Percentiles rank a stretch among this genome's conserved stretches.
Evolutionary conservation across 2,888 invertebrate species (phyloP).

Genomic region (Campoplex nolae): DNA sequence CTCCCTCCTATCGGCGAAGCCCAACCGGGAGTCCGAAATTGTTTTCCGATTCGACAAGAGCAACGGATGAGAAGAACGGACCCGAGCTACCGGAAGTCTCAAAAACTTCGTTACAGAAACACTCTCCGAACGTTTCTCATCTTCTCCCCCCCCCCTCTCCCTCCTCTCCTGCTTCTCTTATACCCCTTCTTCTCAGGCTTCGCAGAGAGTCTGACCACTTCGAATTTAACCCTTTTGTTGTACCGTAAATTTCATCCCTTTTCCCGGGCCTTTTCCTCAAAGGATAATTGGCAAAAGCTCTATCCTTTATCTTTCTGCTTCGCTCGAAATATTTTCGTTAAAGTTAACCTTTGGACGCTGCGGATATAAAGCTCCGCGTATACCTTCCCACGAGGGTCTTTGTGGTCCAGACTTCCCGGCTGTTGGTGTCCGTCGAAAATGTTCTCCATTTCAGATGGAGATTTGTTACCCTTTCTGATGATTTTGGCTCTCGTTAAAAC

Average conservation of each 20-base stretch:
- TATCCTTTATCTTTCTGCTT: not conserved
- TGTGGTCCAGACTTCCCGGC: not conserved
- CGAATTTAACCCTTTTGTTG: constrained; percentile 29
- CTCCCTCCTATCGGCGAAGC: constrained; percentile 20
- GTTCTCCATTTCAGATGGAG: not conserved
- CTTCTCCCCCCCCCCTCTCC: not conserved
- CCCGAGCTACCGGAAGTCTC: constrained; percentile 53
- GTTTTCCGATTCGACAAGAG: constrained; percentile 76
- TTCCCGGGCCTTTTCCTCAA: not conserved
- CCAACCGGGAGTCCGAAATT: constrained; percentile 72
- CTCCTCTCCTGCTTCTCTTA: not conserved
- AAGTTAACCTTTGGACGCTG: not conserved
- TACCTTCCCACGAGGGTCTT: not conserved
- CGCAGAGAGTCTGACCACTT: not conserved
- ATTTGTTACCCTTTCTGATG: not conserved
- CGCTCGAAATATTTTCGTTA: not conserved
- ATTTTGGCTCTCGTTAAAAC: not conserved
- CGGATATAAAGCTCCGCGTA: not conserved
- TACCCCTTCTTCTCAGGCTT: not conserved
- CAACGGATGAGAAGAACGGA: constrained; percentile 23
- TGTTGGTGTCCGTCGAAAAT: not conserved
- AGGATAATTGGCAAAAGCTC: constrained; percentile 46
- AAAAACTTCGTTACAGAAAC: constrained; percentile 63
- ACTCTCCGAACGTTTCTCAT: not conserved
- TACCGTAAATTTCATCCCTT: constrained; percentile 20